Evolutionary conservation across 2,888 invertebrate species (phyloP).

Genomic region (Epicampocera succincta): DNA sequence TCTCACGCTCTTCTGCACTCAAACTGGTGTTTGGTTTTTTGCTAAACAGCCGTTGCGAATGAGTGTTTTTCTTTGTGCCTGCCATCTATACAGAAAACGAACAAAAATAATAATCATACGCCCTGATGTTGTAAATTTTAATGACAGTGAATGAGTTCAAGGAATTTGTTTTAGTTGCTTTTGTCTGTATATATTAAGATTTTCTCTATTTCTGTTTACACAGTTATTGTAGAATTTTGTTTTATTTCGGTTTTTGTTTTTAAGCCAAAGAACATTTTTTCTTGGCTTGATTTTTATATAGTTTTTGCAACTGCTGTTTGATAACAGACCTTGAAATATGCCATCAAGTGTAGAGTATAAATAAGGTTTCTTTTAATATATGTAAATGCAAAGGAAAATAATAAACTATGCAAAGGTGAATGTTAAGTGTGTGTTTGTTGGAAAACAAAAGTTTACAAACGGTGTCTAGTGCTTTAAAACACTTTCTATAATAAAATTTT

Average conservation of each 20-base stretch:
- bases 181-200: neutral
- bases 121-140: slow-evolving; percentile 23
- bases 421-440: no score
- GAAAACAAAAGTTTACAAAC: no score
- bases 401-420: no score
- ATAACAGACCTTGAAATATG: slow-evolving; percentile 7
- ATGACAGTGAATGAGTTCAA: slow-evolving; percentile 24
- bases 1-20: neutral
- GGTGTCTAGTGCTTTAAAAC: no score
- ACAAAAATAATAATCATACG: slow-evolving; percentile 32
- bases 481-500: neutral
- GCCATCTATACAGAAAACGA: neutral
- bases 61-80: slow-evolving; percentile 8
- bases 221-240: neutral
- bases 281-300: neutral
- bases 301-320: neutral
- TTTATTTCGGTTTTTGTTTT: neutral
- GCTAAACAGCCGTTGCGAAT: neutral
- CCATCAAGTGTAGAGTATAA: neutral
- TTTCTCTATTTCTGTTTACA: neutral
- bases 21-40: neutral
- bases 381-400: no score
- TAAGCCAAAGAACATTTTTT: neutral
- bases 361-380: no score
- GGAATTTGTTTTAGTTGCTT: slow-evolving; percentile 7